Base-by-base conservation (phyloP, 2,797 vertebrate species). In the Smutsia temminckii region DNA sequence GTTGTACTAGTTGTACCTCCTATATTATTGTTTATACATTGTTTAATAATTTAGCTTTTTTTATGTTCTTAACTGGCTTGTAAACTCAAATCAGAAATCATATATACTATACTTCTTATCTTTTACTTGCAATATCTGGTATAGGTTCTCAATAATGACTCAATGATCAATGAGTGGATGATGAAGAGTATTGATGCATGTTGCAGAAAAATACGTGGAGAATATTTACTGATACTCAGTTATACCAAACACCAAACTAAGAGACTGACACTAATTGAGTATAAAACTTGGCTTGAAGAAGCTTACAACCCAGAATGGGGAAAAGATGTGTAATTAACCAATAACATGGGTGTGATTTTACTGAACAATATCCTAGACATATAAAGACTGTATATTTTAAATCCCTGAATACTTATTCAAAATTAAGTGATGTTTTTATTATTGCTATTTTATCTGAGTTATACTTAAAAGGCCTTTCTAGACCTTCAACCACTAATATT, bases 401-500 rank as follows among this genome's bases (percentile, higher is more conserved):
- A 85, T 21, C 46, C 25, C 3, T 86, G 72, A 81, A 64, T 85
- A 29, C 10, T 68, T 69, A 64, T 79, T 71, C 59, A 84, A 89
- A 86, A 64, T 57, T 63, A 77, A 61, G 51, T 77, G 11, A 46
- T 93, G 17, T 25, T 1, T 4, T 46, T 8, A 40, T 81, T 55
- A 40, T 34, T 40, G 23, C 21, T 42, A 1, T 91, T 96, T 95
- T 71, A 63, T 89, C 46, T 83, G 13, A 78, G 25, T 63, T 51
- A 17, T 94, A 63, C 90, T 90, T 81, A 64, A 89, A 92, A 94
- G 40, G 3, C 21, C 49, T 77, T 94, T 91, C n/a, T 78, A 71
- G 34, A 49, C 17, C 17, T 93, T 78, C 14, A 80, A 0, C 2
- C 29, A 49, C 14, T 37, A 66, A 64, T 40, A 20, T 55, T 72